These are phyloP conservation scores for Actenoides hombroni DNA, from an alignment of 2,113 vertebrate species.

Conservation along the genomic window DNA sequence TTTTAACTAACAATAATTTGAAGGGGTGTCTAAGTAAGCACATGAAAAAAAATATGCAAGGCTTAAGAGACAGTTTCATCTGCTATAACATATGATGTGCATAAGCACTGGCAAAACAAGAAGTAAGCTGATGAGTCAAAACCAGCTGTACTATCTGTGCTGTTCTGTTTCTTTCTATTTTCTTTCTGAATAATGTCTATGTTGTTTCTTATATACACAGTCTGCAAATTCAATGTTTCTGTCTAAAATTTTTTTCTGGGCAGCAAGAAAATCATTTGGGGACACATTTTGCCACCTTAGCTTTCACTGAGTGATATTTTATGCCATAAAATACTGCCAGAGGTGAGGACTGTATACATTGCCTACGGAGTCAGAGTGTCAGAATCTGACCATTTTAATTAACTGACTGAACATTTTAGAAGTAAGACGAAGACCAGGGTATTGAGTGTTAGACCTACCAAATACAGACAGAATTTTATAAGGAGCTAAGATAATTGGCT, in stretches of 20 bases:
- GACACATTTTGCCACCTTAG: background rate
- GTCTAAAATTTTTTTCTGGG: background rate
- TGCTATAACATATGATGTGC: background rate
- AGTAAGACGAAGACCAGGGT: background rate
- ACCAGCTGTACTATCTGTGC: background rate
- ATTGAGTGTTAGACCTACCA: background rate
- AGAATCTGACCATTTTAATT: background rate
- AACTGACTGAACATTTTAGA: background rate
- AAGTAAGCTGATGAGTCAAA: background rate
- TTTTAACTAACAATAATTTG: background rate
- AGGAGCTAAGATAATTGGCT: background rate
- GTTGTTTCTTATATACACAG: background rate
- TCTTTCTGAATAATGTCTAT: background rate
- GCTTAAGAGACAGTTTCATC: background rate
- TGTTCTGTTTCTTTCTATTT: background rate
- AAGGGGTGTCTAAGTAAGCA: background rate
- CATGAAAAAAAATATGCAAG: background rate
- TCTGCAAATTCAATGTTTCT: background rate
- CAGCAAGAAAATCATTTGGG: background rate
- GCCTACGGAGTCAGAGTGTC: background rate
- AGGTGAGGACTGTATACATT: background rate
- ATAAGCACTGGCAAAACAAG: background rate
- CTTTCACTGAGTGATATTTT: background rate
- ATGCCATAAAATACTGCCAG: background rate
- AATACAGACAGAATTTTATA: background rate